phyloP scores from a whole-genome alignment of 2,797 vertebrate species.

The Iguana delicatissima region DNA sequence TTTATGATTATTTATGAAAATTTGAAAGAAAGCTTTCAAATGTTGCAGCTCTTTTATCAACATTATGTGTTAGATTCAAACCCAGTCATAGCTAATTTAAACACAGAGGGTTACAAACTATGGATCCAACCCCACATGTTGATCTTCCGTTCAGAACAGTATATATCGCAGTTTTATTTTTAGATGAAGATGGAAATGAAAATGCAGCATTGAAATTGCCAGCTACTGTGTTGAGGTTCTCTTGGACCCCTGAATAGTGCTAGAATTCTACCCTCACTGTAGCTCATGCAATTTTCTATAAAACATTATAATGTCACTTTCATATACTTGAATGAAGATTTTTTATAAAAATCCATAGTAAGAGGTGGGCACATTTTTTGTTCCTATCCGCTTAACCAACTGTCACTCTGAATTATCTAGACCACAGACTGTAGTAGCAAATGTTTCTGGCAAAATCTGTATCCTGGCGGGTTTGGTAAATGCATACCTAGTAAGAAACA shows the following conservation, averaged over 20 bases:
- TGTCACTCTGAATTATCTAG: neutral
- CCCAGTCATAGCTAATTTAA: accelerated
- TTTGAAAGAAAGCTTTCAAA: accelerated
- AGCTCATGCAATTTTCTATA: neutral
- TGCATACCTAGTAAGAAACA: slow-evolving; percentile 21
- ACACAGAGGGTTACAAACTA: neutral
- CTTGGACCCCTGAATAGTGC: neutral
- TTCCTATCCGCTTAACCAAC: neutral
- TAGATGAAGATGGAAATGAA: accelerated
- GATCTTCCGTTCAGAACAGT: neutral
- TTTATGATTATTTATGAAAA: neutral
- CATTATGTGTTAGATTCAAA: neutral
- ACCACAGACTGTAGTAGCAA: neutral
- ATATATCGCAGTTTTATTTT: neutral
- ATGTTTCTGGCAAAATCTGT: neutral
- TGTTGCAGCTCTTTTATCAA: neutral
- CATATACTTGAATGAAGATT: neutral
- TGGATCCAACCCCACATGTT: neutral
- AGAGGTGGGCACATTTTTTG: accelerated
- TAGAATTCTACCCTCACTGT: neutral
- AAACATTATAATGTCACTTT: slow-evolving; percentile 22
- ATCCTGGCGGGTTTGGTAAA: neutral
- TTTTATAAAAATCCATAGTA: neutral
- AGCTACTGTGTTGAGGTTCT: neutral
- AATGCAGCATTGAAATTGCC: neutral